Evolutionary conservation across 2,888 invertebrate species (phyloP).

Genomic region (Plagiodera versicolora): DNA sequence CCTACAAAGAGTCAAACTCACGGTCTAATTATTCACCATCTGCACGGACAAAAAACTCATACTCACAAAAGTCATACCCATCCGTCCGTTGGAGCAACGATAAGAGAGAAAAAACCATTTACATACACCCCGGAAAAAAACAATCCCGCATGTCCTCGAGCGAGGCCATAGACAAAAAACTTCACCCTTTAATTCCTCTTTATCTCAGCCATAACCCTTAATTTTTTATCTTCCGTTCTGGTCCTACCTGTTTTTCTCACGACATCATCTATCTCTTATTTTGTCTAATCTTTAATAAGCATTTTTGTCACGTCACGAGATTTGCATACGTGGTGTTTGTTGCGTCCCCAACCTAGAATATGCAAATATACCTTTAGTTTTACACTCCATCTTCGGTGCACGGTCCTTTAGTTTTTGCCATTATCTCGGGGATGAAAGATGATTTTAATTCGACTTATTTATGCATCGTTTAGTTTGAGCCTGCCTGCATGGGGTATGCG

Average conservation of each 20-base stretch:
- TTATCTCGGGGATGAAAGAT: slow-evolving; percentile 39
- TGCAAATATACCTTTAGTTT: slow-evolving; percentile 32
- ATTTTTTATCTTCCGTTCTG: slow-evolving; percentile 22
- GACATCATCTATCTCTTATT: slow-evolving; percentile 37
- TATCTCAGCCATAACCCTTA: slow-evolving; percentile 22
- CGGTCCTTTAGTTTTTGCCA: slow-evolving; percentile 33
- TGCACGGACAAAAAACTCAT: slow-evolving; percentile 11
- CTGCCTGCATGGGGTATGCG: background rate
- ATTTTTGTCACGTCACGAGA: slow-evolving; percentile 37
- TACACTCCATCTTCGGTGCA: slow-evolving; percentile 14
- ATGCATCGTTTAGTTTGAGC: slow-evolving; percentile 32
- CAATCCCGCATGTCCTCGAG: slow-evolving; percentile 24
- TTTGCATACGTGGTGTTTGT: slow-evolving; percentile 25
- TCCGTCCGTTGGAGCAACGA: slow-evolving; percentile 5
- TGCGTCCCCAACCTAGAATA: slow-evolving; percentile 13
- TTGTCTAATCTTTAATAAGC: slow-evolving; percentile 42
- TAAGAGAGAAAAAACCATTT: slow-evolving; percentile 14
- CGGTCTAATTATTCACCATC: background rate
- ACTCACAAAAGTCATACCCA: slow-evolving; percentile 15
- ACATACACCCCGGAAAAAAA: slow-evolving; percentile 22
- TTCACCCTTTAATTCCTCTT: slow-evolving; percentile 33
- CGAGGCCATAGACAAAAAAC: slow-evolving; percentile 32
- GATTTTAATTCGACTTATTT: slow-evolving; percentile 41
- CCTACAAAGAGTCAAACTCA: background rate
- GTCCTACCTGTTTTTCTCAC: slow-evolving; percentile 15